Percentiles rank a stretch among this genome's conserved stretches.
These are phyloP conservation scores for Drosophila ficusphila DNA, from an alignment of 1,140 invertebrate species.

Conservation along the genomic window DNA sequence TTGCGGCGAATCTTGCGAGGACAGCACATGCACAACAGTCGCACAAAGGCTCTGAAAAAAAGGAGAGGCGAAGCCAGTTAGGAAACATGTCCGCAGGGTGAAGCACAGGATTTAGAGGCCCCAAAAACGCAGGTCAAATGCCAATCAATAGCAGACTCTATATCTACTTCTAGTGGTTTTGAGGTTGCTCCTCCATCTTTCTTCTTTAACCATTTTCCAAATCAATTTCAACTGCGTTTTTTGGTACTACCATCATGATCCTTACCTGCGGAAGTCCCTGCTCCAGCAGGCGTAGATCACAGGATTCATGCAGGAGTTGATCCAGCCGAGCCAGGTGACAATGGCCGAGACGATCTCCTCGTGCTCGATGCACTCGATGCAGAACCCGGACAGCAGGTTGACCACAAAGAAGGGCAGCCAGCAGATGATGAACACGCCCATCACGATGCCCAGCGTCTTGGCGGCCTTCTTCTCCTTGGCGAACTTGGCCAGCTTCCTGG, in stretches of 20 bases:
- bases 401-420: conserved; percentile 99
- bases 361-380: conserved; percentile 93
- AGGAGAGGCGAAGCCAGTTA: conserved; percentile 65
- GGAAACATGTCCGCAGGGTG: conserved; percentile 18
- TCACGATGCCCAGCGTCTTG: conserved; percentile 96
- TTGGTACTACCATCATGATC: background rate
- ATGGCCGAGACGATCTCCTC: conserved; percentile 96
- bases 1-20: conserved; percentile 89
- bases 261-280: conserved; percentile 96
- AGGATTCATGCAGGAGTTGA: conserved; percentile 99
- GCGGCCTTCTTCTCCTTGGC: conserved; percentile 98
- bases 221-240: too few species aligned
- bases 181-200: too few species aligned
- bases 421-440: conserved; percentile 99
- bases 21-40: conserved; percentile 92
- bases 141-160: background rate
- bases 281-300: conserved; percentile 99
- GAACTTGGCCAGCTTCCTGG: conserved; percentile 95
- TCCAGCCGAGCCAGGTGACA: conserved; percentile 99
- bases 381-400: conserved; percentile 96
- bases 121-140: conserved; percentile 14
- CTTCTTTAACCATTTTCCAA: too few species aligned
- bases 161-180: background rate
- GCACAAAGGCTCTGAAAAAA: conserved; percentile 91
- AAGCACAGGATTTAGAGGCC: background rate